Conservation (phyloP, 1,140 invertebrate species). For the Zaprionus gabonicus region DNA sequence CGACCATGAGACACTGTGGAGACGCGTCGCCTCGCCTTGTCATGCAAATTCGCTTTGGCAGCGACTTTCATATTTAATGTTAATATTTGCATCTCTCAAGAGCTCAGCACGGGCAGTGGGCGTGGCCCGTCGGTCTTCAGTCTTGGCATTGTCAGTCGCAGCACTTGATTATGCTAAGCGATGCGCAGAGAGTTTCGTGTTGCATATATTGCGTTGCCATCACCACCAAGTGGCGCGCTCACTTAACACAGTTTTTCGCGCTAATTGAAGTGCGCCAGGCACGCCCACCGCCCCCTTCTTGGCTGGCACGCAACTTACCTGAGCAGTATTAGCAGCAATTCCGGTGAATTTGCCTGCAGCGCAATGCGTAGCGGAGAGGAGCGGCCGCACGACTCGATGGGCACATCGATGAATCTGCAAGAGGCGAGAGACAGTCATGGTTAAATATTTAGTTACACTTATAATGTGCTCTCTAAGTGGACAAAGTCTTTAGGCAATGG, state of each 20-base stretch:
- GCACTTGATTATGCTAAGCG: conserved; percentile 80
- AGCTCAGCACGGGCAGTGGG: background rate
- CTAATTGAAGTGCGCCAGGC: conserved; percentile 70
- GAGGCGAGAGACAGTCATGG: conserved; percentile 7
- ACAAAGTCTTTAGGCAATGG: conserved; percentile 16
- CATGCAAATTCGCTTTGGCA: conserved; percentile 80
- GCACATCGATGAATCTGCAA: conserved; percentile 90
- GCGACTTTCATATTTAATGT: conserved; percentile 81
- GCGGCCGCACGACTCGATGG: conserved; percentile 90
- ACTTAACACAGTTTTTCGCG: conserved; percentile 70
- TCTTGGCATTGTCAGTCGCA: conserved; percentile 44
- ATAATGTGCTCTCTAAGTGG: conserved; percentile 19
- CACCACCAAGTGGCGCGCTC: conserved; percentile 61
- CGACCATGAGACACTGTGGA: conserved; percentile 72
- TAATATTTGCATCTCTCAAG: conserved; percentile 62
- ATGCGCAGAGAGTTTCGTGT: conserved; percentile 61
- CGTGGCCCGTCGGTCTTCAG: conserved; percentile 6
- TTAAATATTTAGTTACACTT: conserved; percentile 26
- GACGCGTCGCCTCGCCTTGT: conserved; percentile 76
- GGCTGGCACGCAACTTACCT: conserved; percentile 69
- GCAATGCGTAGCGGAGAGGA: conserved; percentile 89
- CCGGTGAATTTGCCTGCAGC: conserved; percentile 89
- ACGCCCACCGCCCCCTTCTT: background rate
- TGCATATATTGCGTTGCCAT: conserved; percentile 59
- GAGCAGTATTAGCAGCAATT: conserved; percentile 90